Evolutionary conservation across 2,797 vertebrate genomes (phyloP), one percentile per base, ranked within the genome.

Genomic region (Hirundo rustica): DNA sequence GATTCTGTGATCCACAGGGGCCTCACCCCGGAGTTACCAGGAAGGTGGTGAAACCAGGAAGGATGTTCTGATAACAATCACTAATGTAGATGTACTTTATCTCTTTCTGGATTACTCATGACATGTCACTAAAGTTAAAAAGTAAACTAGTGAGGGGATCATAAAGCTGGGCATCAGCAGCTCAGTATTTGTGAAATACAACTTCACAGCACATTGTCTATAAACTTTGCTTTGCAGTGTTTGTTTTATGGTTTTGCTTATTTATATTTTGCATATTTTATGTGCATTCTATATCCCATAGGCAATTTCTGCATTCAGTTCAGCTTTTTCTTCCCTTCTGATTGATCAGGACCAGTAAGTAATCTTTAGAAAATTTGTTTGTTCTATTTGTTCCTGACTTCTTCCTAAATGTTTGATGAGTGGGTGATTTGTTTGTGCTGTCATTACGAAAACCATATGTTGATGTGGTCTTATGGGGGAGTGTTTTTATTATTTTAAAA

Each of bases 401-500:
- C 78, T 91, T 93, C 79, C 88, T 93, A 95, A 96, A 96, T 94
- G 82, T 96, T 96, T 97, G 92, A 96, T 88, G 92, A 97, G 95
- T 96, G 95, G 92, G 83, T 89, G 81, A 90, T 95, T 97, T 96
- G 91, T 96, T 97, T 97, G 85, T 95, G 79, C 86, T 97, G 70
- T 96, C 60, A 13, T 97, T 96, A 97, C 65, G 0, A 89, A 97
- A 95, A 94, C 76, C 94, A 90, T 96, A 96, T 96, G 94, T 91
- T 97, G 92, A 92, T 89, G 93, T 79, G 96, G 73, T 90, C 94
- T 94, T 95, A 93, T 40, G 81, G 92, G 83, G 88, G 93, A 97
- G 77, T 94, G 78, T 96, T 96, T 97, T 97, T 96, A 95, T 97
- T 97, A 93, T 97, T 97, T 96, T 95, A 93, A 95, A 91, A 94